Conservation (phyloP, 2,888 invertebrate species). For the Melangyna quadrimaculata region DNA sequence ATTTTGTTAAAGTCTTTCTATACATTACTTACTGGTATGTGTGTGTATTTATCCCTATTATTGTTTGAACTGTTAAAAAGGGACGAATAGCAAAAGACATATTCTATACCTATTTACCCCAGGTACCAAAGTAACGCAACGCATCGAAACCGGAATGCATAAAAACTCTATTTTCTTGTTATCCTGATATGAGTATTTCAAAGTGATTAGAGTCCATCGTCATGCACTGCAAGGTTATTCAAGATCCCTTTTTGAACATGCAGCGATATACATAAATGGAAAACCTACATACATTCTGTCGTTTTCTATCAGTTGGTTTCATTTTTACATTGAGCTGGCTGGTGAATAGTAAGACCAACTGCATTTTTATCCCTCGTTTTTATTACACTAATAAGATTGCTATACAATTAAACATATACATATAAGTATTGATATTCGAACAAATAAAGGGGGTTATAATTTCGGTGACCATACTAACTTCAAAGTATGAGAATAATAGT, state of each 20-base stretch:
- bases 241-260: neutral
- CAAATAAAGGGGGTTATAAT: neutral
- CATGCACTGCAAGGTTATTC: neutral
- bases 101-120: neutral
- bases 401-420: too few species aligned
- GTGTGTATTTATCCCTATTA: neutral
- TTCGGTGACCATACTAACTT: neutral
- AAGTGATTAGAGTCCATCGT: neutral
- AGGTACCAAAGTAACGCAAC: neutral
- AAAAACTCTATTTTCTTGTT: neutral
- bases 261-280: neutral
- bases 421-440: neutral
- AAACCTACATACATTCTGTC: neutral
- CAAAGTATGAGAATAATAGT: too few species aligned
- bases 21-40: neutral
- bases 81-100: neutral
- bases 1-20: neutral
- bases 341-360: slow-evolving; percentile 6
- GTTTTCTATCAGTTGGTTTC: slow-evolving; percentile 1
- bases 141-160: slow-evolving; percentile 18
- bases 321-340: neutral
- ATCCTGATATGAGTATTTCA: neutral
- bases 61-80: slow-evolving; percentile 11
- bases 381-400: slow-evolving; percentile 6
- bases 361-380: neutral